phyloP scores from a whole-genome alignment of 2,113 vertebrate genomes.

The Odontophorus gujanensis region DNA sequence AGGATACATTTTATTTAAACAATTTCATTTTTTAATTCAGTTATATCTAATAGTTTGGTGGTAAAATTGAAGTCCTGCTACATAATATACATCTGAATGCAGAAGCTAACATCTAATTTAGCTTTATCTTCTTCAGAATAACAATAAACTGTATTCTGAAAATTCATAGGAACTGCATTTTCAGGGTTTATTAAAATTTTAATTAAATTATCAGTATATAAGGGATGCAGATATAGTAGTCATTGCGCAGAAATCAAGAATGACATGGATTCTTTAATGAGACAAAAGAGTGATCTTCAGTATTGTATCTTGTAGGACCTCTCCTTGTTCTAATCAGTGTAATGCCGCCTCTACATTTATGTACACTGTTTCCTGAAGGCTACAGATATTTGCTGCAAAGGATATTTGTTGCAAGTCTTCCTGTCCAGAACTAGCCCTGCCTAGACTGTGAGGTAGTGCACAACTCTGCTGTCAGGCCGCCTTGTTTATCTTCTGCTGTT shows the following conservation, averaged over 20 bases:
- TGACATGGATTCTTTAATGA: background rate
- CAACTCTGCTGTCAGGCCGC: background rate
- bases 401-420: background rate
- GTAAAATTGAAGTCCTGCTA: conserved; percentile 21
- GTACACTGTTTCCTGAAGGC: background rate
- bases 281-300: background rate
- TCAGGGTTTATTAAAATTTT: background rate
- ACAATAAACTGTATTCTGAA: background rate
- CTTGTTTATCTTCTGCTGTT: background rate
- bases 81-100: conserved; percentile 15
- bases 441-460: background rate
- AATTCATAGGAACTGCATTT: background rate
- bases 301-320: background rate
- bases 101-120: conserved; percentile 1
- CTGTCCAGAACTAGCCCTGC: background rate
- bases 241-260: background rate
- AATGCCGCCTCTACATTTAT: background rate
- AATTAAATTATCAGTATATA: background rate
- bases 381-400: background rate
- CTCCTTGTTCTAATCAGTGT: background rate
- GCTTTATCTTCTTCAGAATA: background rate
- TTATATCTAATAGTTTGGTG: conserved; percentile 48
- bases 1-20: conserved; percentile 37
- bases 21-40: background rate
- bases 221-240: background rate